Evolutionary conservation across 1,140 invertebrate genomes (phyloP), one percentile per base, ranked within the genome.

Genomic region (Drosophila novamexicana): DNA sequence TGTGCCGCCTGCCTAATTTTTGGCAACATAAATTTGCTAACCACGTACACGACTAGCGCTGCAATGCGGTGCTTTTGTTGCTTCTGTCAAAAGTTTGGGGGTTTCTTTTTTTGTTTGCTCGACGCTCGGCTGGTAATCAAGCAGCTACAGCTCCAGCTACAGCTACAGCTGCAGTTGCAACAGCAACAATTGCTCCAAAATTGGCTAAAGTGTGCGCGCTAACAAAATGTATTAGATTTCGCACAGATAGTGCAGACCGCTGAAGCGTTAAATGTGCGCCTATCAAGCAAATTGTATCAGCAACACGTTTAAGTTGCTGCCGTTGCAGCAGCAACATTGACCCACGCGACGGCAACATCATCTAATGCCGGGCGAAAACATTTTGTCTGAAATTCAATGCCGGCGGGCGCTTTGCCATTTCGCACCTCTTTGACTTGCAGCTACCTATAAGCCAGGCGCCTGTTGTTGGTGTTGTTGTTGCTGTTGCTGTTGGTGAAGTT

Each of bases 191-290:
- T 68, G 71, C 57, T 57, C 75, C 32, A 67, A 49, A 79, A 73
- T 79, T 79, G 77, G 77, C 69, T 58, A 73, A 72, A 52, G 59
- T 82, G 54, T 63, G 52, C 62, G 83, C 79, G 56, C 54, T 76
- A 86, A 88, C 83, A 88, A 88, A 88, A 88, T 80, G 83, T 88
- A 88, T 88, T 88, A 88, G 83, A 88, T 88, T 89, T 88, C 83
- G 83, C 82, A 66, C 72, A 88, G 83, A 88, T 88, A 86, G 71
- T 57, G 57, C 50, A 70, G 66, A 40, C 62, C 68, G 77, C 66
- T 88, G 84, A 89, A 89, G 84, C 84, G 84, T 81, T 72, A 89
- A 88, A 89, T 88, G 85, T 89, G 84, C 84, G 74, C 73, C 85
- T 88, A 88, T 88, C 84, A 89, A 89, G 77, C 80, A 84, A 88